Percentiles rank a stretch among this genome's conserved stretches.
phyloP scores from a whole-genome alignment of 2,113 vertebrate species.

The Phoxinus phoxinus region DNA sequence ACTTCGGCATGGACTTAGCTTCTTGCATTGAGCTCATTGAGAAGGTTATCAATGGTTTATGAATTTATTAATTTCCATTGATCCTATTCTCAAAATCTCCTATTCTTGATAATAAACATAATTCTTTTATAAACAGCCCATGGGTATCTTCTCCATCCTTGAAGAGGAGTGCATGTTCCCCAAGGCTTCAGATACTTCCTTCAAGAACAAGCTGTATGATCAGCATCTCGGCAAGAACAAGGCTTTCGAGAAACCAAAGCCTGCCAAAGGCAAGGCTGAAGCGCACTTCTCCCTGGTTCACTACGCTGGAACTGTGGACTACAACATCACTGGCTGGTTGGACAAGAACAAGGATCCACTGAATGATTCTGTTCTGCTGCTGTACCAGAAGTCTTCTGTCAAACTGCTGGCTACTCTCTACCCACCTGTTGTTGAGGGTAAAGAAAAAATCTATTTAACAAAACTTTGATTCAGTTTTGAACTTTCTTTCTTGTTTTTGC shows the following conservation, averaged over 20 bases:
- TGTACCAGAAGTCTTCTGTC: constrained; percentile 53
- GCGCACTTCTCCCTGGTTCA: constrained; percentile 84
- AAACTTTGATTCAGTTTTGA: not conserved
- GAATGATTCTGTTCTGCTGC: constrained; percentile 59
- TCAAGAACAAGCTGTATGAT: constrained; percentile 57
- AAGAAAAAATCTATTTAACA: not conserved
- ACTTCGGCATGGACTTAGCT: constrained; percentile 90
- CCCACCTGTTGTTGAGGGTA: constrained; percentile 58
- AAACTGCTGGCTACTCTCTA: constrained; percentile 55
- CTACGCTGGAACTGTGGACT: constrained; percentile 84
- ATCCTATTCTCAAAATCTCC: not conserved
- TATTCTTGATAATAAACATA: not conserved
- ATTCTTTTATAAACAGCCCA: constrained; percentile 64
- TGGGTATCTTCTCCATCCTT: constrained; percentile 75
- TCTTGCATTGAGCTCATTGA: constrained; percentile 90
- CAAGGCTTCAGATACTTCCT: constrained; percentile 69
- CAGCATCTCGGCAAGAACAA: constrained; percentile 52
- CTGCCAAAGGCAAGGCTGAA: constrained; percentile 79
- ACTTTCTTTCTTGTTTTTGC: not conserved
- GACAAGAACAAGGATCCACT: constrained; percentile 64
- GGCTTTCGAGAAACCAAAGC: constrained; percentile 83
- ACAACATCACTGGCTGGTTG: constrained; percentile 72
- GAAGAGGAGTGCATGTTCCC: constrained; percentile 80
- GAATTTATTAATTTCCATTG: too few relatives aligned
- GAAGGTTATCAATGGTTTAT: constrained; percentile 72